Percentiles rank a stretch among this genome's conserved stretches.
phyloP scores from a whole-genome alignment of 2,888 invertebrate species.

The Rhopalosiphum nymphaeae region DNA sequence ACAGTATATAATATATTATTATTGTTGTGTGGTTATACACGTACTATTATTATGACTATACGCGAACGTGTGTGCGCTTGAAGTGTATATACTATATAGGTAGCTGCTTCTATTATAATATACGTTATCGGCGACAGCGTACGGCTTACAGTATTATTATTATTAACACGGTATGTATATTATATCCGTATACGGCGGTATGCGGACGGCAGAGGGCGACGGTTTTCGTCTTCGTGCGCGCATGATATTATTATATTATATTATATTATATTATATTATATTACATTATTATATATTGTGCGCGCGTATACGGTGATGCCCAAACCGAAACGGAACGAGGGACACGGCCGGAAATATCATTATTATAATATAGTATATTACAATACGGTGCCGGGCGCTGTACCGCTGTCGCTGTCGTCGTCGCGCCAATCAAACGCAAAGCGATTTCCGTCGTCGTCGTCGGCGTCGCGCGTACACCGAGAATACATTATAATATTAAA shows the following conservation, averaged over 20 bases:
- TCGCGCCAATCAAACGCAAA: conserved; percentile 35
- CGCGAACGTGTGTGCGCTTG: not conserved
- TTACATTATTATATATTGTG: not conserved
- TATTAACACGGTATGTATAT: not conserved
- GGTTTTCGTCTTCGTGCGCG: not conserved
- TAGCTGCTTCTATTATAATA: not conserved
- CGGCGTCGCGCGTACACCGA: not conserved
- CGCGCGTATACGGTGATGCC: not conserved
- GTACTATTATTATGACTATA: not conserved
- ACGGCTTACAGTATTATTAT: not conserved
- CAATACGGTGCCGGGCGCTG: not conserved
- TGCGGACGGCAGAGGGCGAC: not conserved
- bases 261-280: not conserved
- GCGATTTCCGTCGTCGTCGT: conserved; percentile 5
- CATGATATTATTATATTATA: not conserved
- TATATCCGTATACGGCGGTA: not conserved
- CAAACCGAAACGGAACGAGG: conserved; percentile 31
- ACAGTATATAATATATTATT: not conserved
- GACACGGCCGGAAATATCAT: conserved; percentile 40
- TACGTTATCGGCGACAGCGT: not conserved
- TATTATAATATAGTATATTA: conserved; percentile 25
- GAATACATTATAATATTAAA: conserved; percentile 26
- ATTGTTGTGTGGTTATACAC: not conserved
- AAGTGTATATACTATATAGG: too few species aligned
- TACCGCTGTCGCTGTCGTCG: not conserved